A percentile compares a stretch with the other conserved stretches of the same genome.
Evolutionary conservation across 2,113 vertebrate species (phyloP).

Genomic region (Anoura caudifer): DNA sequence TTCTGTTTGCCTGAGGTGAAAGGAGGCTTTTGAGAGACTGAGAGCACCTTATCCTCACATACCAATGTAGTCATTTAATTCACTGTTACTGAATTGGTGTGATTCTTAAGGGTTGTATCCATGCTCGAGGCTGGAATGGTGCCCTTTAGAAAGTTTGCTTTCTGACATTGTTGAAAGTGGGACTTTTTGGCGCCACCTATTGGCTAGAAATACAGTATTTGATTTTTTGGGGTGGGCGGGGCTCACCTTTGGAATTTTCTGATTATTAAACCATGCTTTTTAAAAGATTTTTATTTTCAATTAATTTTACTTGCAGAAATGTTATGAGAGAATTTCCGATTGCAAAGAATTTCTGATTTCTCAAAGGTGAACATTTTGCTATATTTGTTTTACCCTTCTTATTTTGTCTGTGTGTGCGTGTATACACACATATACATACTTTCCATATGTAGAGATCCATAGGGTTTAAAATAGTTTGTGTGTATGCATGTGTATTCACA

Average conservation of each 20-base stretch:
- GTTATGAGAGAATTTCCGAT: no score
- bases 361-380: neutral
- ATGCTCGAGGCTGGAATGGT: neutral
- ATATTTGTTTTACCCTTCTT: neutral
- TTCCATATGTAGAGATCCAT: neutral
- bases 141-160: neutral
- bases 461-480: no score
- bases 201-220: neutral
- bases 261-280: neutral
- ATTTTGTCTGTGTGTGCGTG: accelerated
- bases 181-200: conserved; percentile 53
- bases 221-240: no score
- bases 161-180: neutral
- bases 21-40: neutral
- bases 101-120: neutral
- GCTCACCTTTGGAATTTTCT: neutral
- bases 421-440: neutral
- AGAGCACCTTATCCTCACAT: neutral
- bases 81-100: neutral
- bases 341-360: neutral
- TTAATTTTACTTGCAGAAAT: neutral
- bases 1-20: neutral
- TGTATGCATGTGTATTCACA: neutral
- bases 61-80: neutral
- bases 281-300: neutral